A percentile compares a stretch with the other conserved stretches of the same genome.
Conservation (phyloP, 2,113 vertebrate species). For the Pungitius pungitius region DNA sequence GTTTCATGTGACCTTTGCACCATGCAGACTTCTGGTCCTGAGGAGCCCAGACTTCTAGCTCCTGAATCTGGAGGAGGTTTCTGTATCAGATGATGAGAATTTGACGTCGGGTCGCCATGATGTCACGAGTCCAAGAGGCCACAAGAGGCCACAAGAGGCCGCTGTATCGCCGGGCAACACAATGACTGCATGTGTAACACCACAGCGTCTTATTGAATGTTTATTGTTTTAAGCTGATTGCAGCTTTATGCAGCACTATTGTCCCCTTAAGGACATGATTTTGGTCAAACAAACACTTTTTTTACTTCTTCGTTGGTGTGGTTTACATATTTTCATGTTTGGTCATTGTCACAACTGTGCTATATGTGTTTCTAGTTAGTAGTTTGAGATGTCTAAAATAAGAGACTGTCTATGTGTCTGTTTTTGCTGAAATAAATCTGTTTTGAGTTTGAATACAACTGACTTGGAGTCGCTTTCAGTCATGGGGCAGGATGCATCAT, state of each 20-base stretch:
- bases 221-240: background rate
- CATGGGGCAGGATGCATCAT: conserved; percentile 49
- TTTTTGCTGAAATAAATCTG: conserved; percentile 8
- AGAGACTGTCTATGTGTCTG: conserved; percentile 3
- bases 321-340: conserved; percentile 25
- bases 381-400: background rate
- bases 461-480: conserved; percentile 22
- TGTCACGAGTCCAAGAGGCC: conserved; percentile 16
- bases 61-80: background rate
- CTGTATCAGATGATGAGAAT: conserved; percentile 29
- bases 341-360: conserved; percentile 5
- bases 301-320: conserved; percentile 20
- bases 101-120: conserved; percentile 2
- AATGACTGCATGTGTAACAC: background rate
- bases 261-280: background rate
- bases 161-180: conserved; percentile 33
- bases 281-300: conserved; percentile 33
- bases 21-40: background rate
- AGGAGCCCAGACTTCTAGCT: too few species aligned
- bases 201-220: background rate
- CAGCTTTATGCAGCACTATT: background rate
- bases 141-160: conserved; percentile 66
- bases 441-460: conserved; percentile 17
- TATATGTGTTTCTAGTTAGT: conserved; percentile 15
- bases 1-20: background rate